Base-by-base conservation (phyloP, 2,888 invertebrate species). In the Pollenia griseotomentosa region DNA sequence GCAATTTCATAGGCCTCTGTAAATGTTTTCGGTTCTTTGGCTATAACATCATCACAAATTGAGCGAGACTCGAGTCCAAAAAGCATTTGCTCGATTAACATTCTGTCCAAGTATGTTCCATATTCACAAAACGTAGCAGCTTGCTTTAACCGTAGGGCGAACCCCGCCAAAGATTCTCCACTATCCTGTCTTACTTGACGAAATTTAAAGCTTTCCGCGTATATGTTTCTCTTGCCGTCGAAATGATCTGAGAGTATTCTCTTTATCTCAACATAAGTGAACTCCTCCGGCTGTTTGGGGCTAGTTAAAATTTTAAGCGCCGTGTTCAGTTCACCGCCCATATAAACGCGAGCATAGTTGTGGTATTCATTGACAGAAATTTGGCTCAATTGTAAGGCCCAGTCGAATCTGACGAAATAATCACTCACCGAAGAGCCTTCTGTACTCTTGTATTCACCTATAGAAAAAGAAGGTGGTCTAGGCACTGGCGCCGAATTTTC, bases 51-150 rank as follows among this genome's bases (percentile, higher is more conserved):
- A 40, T 65, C 46, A 19, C 16, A 46, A 19, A 65, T 65, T 11
- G 9, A 19, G 11, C 84, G 77, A 1, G 55, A 75, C 40, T 80
- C 83, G 3, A 87, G 14, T 3, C 87, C 87, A 57, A 75, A 83
- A 4, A 84, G 11, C 16, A 88, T 19, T 65, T 88, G 88, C 71
- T 87, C 87, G n/a, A 79, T 85, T 11, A 88, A 55, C 83, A 87
- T 87, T 23, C 85, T 48, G 33, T 84, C 77, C 9, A 84, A 23
- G 23, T 81, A 87, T 6, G 33, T 10, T 11, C 87, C 85, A 48
- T 88, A 87, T 7, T 86, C 82, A 65, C 88, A 86, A 42, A 63
- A 61, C 48, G 71, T 44, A 7, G 87, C 87, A 44, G 59, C 87
- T 70, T 88, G 77, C 40, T 66, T 85, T 14, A 87, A 61, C n/a